phyloP scores from a whole-genome alignment of 1,140 invertebrate genomes.

The Musca domestica region DNA sequence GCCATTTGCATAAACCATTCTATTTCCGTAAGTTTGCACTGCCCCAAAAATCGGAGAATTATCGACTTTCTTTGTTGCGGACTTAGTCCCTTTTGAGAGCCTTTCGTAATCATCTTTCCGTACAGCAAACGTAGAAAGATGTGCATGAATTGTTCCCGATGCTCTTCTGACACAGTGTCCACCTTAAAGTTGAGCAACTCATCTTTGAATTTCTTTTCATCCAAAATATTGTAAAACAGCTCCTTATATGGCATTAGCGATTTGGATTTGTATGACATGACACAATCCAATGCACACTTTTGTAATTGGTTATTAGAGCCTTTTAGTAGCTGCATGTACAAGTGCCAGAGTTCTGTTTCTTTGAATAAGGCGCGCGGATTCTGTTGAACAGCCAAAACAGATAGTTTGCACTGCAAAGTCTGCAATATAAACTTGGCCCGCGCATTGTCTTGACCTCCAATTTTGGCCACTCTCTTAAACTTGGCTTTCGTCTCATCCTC shows the following conservation, averaged over 20 bases:
- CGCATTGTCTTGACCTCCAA: background rate
- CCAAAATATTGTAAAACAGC: constrained; percentile 73
- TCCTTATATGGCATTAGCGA: constrained; percentile 74
- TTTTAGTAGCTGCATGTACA: constrained; percentile 76
- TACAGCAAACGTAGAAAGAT: constrained; percentile 83
- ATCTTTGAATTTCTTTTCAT: constrained; percentile 84
- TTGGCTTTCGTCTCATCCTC: constrained; percentile 3
- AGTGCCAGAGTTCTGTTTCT: constrained; percentile 70
- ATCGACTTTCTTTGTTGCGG: constrained; percentile 69
- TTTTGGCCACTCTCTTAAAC: background rate
- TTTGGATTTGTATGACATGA: constrained; percentile 80
- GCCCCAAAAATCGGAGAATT: constrained; percentile 81
- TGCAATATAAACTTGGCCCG: constrained; percentile 41
- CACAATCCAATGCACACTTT: constrained; percentile 79
- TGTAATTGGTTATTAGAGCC: constrained; percentile 78
- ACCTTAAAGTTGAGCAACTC: constrained; percentile 79
- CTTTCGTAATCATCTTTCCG: constrained; percentile 83
- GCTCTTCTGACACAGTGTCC: constrained; percentile 66
- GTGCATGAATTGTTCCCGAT: constrained; percentile 74
- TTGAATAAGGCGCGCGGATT: constrained; percentile 78
- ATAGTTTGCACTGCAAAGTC: constrained; percentile 55
- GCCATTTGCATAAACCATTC: constrained; percentile 79
- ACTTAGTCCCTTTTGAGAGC: constrained; percentile 69
- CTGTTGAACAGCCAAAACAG: constrained; percentile 74
- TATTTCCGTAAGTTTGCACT: constrained; percentile 75